Percentiles rank a stretch among this genome's conserved stretches.
Conservation (phyloP, 1,140 invertebrate genomes). For the Drosophila elegans region DNA sequence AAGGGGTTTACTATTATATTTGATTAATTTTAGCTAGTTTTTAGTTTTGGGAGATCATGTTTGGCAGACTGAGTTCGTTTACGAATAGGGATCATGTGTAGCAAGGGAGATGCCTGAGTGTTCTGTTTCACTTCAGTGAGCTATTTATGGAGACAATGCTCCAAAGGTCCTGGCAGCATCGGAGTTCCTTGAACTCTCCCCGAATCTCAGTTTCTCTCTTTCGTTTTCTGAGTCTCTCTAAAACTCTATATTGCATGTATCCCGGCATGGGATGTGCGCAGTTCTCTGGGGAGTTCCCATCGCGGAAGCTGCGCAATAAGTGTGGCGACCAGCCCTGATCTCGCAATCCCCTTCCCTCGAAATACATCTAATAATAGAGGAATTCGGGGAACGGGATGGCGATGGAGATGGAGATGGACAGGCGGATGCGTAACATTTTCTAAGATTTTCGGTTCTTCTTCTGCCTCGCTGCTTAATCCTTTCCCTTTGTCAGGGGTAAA, state of each 20-base stretch:
- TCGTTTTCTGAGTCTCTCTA: not conserved
- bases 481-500: constrained; percentile 43
- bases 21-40: not conserved
- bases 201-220: not conserved
- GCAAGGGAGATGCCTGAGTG: not conserved
- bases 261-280: constrained; percentile 56
- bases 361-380: constrained; percentile 53
- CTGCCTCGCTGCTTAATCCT: constrained; percentile 33
- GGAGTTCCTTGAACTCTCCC: constrained; percentile 33
- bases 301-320: constrained; percentile 75
- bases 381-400: constrained; percentile 7
- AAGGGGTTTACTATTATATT: too few species aligned
- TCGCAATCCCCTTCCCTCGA: constrained; percentile 12
- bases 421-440: constrained; percentile 43
- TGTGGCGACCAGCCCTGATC: constrained; percentile 59
- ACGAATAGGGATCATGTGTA: not conserved
- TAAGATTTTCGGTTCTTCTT: constrained; percentile 22
- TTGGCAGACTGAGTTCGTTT: not conserved
- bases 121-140: constrained; percentile 2
- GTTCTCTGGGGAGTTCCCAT: constrained; percentile 34
- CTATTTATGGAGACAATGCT: constrained; percentile 35
- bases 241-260: not conserved
- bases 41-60: not conserved
- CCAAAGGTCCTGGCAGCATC: constrained; percentile 20
- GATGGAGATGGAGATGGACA: constrained; percentile 35